These are phyloP conservation scores for Battus philenor DNA, from an alignment of 1,140 invertebrate genomes.

Conservation along the genomic window DNA sequence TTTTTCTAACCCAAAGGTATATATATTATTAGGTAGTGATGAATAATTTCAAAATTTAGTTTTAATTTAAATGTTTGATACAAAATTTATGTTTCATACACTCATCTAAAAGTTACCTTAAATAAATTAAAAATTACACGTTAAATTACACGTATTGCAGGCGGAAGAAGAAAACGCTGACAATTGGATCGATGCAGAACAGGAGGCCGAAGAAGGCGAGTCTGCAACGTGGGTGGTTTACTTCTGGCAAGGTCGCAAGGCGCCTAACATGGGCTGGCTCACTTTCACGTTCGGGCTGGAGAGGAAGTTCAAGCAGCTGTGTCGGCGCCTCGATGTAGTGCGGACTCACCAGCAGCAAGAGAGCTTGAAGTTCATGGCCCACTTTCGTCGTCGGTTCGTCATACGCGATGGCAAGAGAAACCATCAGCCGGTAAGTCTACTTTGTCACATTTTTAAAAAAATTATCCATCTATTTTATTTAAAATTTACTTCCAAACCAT, in stretches of 20 bases:
- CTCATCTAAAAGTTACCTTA: neutral
- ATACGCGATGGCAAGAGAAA: conserved; percentile 94
- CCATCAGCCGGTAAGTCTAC: conserved; percentile 66
- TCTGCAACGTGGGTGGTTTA: conserved; percentile 97
- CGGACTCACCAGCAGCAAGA: conserved; percentile 99
- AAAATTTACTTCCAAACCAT: too few relatives aligned
- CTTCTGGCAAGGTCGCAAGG: conserved; percentile 97
- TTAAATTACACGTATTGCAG: conserved; percentile 21
- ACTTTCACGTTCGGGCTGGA: conserved; percentile 99
- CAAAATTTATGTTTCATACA: neutral
- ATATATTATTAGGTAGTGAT: too few relatives aligned
- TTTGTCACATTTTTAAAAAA: too few relatives aligned
- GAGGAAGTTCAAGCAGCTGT: conserved; percentile 97
- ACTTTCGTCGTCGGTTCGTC: conserved; percentile 97
- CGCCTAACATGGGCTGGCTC: conserved; percentile 99
- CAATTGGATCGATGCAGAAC: conserved; percentile 70
- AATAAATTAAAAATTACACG: too few relatives aligned
- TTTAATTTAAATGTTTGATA: too few relatives aligned
- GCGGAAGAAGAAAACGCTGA: conserved; percentile 43
- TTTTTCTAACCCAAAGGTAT: too few relatives aligned
- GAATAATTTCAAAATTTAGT: too few relatives aligned
- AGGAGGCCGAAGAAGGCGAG: conserved; percentile 81
- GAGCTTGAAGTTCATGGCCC: conserved; percentile 98
- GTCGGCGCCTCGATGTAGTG: conserved; percentile 96
- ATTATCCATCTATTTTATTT: too few relatives aligned